A percentile compares a stretch with the other conserved stretches of the same genome.
These are phyloP conservation scores for Hypomecis punctinalis DNA, from an alignment of 2,888 invertebrate species.

Conservation along the genomic window DNA sequence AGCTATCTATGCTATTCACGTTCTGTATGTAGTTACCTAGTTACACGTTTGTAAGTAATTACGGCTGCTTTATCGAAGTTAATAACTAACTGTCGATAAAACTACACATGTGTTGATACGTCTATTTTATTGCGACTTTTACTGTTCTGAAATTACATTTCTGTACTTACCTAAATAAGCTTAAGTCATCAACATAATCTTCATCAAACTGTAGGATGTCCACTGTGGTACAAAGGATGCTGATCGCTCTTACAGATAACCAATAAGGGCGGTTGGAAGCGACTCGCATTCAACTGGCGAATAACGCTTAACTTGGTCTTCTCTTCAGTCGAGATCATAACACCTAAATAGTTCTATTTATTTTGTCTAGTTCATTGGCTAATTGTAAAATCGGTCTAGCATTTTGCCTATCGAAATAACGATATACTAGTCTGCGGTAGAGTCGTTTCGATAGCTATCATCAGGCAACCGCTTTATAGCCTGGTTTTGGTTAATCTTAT, in stretches of 20 bases:
- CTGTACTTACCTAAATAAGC: too few relatives aligned
- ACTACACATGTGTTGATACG: too few relatives aligned
- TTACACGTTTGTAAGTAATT: constrained; percentile 7
- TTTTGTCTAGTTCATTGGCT: not conserved
- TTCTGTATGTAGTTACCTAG: constrained; percentile 6
- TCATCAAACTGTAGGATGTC: too few relatives aligned
- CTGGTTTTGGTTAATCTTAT: not conserved
- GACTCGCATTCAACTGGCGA: too few relatives aligned
- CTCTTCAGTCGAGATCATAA: too few relatives aligned
- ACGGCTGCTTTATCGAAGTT: not conserved
- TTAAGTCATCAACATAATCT: too few relatives aligned
- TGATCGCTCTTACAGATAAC: too few relatives aligned
- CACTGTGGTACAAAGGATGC: too few relatives aligned
- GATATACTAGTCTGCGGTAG: not conserved
- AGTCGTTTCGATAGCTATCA: not conserved
- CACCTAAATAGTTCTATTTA: not conserved
- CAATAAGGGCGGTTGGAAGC: too few relatives aligned
- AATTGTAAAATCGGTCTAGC: not conserved
- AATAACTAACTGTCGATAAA: not conserved
- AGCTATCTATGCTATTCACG: constrained; percentile 36
- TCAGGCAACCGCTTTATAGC: not conserved
- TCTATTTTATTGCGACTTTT: not conserved
- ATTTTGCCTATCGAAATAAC: not conserved
- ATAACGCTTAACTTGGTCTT: too few relatives aligned
- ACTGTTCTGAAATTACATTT: not conserved